Conservation (phyloP, 2,888 invertebrate species). For the Phasia obesa region DNA sequence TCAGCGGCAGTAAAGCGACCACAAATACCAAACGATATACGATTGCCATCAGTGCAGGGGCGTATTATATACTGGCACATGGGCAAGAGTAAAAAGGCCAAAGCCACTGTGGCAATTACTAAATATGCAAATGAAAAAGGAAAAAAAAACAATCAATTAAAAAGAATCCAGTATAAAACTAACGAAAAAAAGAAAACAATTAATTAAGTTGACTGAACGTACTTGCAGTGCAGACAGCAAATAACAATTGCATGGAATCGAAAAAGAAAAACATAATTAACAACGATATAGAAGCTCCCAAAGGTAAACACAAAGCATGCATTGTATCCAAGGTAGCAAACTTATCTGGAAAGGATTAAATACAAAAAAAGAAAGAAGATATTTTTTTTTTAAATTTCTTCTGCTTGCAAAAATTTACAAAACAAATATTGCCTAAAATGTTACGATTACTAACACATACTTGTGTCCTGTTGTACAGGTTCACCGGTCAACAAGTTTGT, state of each 20-base stretch:
- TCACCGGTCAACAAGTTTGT: constrained; percentile 82
- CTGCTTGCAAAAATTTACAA: background rate
- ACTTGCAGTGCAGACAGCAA: constrained; percentile 98
- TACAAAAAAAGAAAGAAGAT: constrained; percentile 18
- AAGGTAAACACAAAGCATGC: constrained; percentile 97
- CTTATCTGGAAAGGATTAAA: constrained; percentile 82
- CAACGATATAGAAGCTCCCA: constrained; percentile 97
- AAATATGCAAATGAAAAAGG: constrained; percentile 74
- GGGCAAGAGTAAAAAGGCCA: constrained; percentile 97
- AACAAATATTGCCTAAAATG: constrained; percentile 29
- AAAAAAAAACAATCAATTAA: constrained; percentile 36
- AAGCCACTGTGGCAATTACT: constrained; percentile 98
- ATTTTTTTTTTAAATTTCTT: background rate
- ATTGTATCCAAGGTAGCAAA: constrained; percentile 98
- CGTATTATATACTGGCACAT: constrained; percentile 98
- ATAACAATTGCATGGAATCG: constrained; percentile 98
- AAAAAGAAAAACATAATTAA: constrained; percentile 99
- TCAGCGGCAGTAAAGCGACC: constrained; percentile 97
- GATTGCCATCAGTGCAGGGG: constrained; percentile 91
- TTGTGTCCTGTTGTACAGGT: constrained; percentile 83
- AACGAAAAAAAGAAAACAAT: background rate
- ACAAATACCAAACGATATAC: constrained; percentile 94
- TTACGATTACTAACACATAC: constrained; percentile 79
- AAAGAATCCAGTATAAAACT: constrained; percentile 12
- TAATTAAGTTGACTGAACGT: constrained; percentile 82